These are phyloP conservation scores for Pagrus major DNA, from an alignment of 2,113 vertebrate genomes.

Conservation along the genomic window DNA sequence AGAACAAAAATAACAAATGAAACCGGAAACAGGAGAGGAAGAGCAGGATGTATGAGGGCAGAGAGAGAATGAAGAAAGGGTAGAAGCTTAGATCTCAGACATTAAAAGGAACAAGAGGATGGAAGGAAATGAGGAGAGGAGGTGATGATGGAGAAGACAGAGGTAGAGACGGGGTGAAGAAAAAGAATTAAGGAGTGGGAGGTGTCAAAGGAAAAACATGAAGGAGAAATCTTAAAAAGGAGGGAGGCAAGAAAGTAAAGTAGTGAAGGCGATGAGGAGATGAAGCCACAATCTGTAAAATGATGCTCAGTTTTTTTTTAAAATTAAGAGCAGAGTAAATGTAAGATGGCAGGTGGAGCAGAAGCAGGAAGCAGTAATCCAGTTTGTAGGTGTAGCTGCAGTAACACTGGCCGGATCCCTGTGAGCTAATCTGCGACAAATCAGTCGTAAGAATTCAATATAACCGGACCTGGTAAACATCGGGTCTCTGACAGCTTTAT, in stretches of 20 bases:
- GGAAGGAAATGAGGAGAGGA: neutral
- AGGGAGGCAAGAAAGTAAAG: neutral
- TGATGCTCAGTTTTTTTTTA: neutral
- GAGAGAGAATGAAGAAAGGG: neutral
- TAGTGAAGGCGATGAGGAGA: neutral
- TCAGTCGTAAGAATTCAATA: conserved; percentile 26
- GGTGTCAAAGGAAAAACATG: neutral
- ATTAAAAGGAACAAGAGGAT: neutral
- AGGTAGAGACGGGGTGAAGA: no score
- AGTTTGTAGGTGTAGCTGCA: conserved; percentile 49
- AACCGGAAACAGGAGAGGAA: neutral
- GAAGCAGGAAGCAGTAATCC: conserved; percentile 39
- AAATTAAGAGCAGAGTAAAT: conserved; percentile 5
- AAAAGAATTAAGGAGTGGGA: neutral
- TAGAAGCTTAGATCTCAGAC: no score
- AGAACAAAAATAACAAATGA: neutral
- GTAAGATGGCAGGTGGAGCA: conserved; percentile 5
- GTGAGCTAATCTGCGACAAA: neutral
- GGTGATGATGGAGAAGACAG: neutral
- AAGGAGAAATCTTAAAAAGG: neutral
- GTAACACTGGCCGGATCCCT: conserved; percentile 27
- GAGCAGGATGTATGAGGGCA: no score
- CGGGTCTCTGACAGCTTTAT: neutral
- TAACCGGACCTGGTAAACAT: conserved; percentile 24
- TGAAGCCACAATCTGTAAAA: neutral